phyloP scores from a whole-genome alignment of 2,113 vertebrate genomes.

The Barnardius zonarius region DNA sequence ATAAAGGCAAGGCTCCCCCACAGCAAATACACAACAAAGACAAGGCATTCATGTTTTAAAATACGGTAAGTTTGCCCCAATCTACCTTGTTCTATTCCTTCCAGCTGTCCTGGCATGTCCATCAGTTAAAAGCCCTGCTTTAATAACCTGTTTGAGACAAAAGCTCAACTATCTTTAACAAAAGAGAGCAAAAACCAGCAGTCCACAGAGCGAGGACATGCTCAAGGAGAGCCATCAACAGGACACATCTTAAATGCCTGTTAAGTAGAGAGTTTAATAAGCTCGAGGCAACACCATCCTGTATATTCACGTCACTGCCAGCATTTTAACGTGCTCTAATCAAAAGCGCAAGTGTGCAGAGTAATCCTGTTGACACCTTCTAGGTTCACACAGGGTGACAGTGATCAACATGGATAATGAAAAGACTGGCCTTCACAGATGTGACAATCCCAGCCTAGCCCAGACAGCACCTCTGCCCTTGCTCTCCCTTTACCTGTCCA shows the following conservation, averaged over 20 bases:
- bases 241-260: neutral
- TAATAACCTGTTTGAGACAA: neutral
- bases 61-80: neutral
- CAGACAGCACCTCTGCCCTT: neutral
- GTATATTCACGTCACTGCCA: neutral
- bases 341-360: neutral
- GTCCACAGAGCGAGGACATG: neutral
- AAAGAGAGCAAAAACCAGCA: neutral
- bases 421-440: neutral
- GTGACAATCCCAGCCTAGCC: neutral
- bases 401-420: neutral
- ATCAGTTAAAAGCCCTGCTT: conserved; percentile 9
- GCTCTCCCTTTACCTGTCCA: conserved; percentile 82
- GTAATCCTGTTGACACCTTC: conserved; percentile 8
- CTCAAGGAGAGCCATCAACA: neutral
- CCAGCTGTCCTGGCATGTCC: conserved; percentile 5
- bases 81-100: conserved; percentile 48
- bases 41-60: neutral
- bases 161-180: neutral
- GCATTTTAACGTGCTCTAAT: neutral
- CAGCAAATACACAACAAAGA: neutral
- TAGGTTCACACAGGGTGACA: neutral
- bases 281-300: conserved; percentile 22
- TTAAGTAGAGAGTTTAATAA: conserved; percentile 7
- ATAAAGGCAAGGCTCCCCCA: neutral